Evolutionary conservation across 2,797 vertebrate genomes (phyloP), one percentile per base, ranked within the genome.

Genomic region (Tinamus major): DNA sequence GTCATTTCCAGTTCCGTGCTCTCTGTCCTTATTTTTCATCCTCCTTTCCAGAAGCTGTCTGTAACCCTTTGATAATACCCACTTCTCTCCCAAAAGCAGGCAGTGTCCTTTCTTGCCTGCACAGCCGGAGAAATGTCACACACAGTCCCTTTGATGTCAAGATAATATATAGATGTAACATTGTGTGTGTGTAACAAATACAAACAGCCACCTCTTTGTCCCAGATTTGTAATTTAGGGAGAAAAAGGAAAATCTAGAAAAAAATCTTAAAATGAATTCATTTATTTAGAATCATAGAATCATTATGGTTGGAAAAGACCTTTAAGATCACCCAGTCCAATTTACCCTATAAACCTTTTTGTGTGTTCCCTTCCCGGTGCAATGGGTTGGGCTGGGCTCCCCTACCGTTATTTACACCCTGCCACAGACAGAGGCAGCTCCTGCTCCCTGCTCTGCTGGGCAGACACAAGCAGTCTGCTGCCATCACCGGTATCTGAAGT

Each of bases 31-130:
- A 86, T 76, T 87, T 61, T 33, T 76, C 67, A 56, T 70, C 62
- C 64, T 77, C 59, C 89, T 79, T 91, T 49, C 77, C 89, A 92
- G 82, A 67, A 95, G 85, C 59, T 58, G 41, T 48, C 61, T 86
- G 80, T 77, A 86, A 74, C 67, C 68, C 87, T 88, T 77, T 80
- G 91, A 62, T 84, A 85, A 93, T 41, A 84, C 37, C 63, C 70
- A 63, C 46, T 44, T 29, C 55, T 74, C 63, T 77, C 51, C 63
- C 74, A 21, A 86, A 76, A 95, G 71, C 70, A 19, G 3, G 46
- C 70, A 51, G 23, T 68, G 86, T 84, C 82, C 94, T 76, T 59
- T 84, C 83, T 61, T 62, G 70, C 70, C 59, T 62, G 82, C 18
- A 10, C 67, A 29, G 10, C 49, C 85, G 58, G 29, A 61, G 71